Base-by-base conservation (phyloP, 2,888 invertebrate species). In the Morinoia aosen region DNA sequence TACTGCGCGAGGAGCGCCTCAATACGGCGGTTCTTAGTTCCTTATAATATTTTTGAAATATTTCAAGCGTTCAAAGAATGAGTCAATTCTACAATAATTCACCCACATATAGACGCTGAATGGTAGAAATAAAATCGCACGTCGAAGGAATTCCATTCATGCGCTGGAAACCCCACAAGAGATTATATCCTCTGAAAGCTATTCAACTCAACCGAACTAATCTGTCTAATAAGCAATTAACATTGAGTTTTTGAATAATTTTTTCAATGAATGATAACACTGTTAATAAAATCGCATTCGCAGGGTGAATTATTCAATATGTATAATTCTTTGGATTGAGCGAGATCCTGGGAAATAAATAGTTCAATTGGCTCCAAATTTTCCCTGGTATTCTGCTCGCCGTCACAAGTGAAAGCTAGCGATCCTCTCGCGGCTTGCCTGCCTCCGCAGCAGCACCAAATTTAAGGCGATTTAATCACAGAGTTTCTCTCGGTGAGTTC, bases 401-500 rank as follows among this genome's bases (percentile, higher is more conserved):
- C 1, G 76, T 33, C 76, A 76, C 33, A 33, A 76, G 76, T 7
- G 33, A 76, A 10, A 76, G 76, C 76, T 76, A 76, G 76, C 76
- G 61, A 19, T 61, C 61, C 61, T 61, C 61, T 61, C 61, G 61
- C 61, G 61, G 61, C 8, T 48, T 48, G 48, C 48, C 48, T 61
- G 61, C 61, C 61, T 12, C 19, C 76, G 25, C 76, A 33, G 76
- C 33, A 19, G 19, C 76, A 25, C 76, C 76, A 76, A 76, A 76
- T 76, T 76, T 76, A 33, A 76, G 76, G 19, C 76, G 25, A 76
- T 76, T 76, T 76, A 76, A 76, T 76, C 33, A 76, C 76, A 12
- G 19, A 76, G 76, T 76, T 76, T 76, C 76, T 76, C 76, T 76
- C 76, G 76, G 19, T 76, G 76, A 76, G 76, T 76, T 76, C 76